Percentiles rank a stretch among this genome's conserved stretches.
phyloP scores from a whole-genome alignment of 2,797 vertebrate genomes.

The Chelon labrosus region DNA sequence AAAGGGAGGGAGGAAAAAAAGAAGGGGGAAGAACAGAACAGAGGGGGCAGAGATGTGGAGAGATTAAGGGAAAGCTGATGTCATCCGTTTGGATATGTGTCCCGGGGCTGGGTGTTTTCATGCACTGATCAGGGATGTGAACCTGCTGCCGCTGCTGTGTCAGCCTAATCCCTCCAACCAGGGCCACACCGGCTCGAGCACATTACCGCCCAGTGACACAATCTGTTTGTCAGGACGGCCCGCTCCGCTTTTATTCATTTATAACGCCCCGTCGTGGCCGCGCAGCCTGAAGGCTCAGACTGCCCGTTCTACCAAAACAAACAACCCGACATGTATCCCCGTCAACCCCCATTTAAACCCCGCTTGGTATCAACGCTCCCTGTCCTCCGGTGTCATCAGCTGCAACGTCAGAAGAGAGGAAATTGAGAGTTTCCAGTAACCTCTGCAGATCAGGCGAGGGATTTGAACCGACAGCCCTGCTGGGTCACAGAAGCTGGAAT shows the following conservation, averaged over 20 bases:
- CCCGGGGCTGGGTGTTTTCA: conserved; percentile 50
- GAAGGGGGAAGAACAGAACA: conserved; percentile 25
- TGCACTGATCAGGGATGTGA: conserved; percentile 65
- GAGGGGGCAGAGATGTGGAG: conserved; percentile 47
- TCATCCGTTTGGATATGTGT: conserved; percentile 69
- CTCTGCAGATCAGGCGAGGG: conserved; percentile 32
- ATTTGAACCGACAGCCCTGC: conserved; percentile 52
- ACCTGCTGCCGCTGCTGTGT: conserved; percentile 69
- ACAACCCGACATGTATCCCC: conserved; percentile 28
- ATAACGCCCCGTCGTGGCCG: conserved; percentile 30
- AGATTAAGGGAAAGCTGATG: conserved; percentile 78
- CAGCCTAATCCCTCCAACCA: conserved; percentile 80
- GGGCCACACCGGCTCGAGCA: conserved; percentile 56
- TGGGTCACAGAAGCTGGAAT: conserved; percentile 59
- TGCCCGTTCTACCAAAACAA: conserved; percentile 10
- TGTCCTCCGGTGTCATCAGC: conserved; percentile 15
- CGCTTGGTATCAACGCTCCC: background rate
- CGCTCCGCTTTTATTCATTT: conserved; percentile 49
- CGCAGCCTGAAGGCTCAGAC: conserved; percentile 26
- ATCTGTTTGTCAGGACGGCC: conserved; percentile 69
- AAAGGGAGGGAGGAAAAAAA: conserved; percentile 28
- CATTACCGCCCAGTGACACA: conserved; percentile 78
- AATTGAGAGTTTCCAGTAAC: conserved; percentile 35
- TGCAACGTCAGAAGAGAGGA: conserved; percentile 14
- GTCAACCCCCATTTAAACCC: conserved; percentile 12